Base-by-base conservation (phyloP, 2,888 invertebrate species). In the Ochropleura leucogaster region DNA sequence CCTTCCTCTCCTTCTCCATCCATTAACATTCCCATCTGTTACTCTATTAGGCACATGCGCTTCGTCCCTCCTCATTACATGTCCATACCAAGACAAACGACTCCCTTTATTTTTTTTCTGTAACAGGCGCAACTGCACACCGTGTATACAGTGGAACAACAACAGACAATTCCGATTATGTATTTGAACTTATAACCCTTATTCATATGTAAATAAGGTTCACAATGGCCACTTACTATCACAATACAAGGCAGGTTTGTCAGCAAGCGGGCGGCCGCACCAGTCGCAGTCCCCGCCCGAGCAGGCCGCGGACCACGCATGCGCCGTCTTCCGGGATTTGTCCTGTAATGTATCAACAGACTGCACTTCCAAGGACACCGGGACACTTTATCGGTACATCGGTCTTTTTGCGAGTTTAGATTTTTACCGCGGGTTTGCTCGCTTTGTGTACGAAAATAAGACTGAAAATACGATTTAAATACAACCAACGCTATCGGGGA, bases 211-310 rank as follows among this genome's bases (percentile, higher is more conserved):
- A 0, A 16, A 49, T 60, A 51, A 72, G 20, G 44, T 51, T 0
- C 1, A 64, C 0, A 40, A n/a, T 76, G 0, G 16, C 6, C 4
- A 93, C 98, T 97, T 94, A 98, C 98, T 98, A 94, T 98, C 98
- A 94, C 98, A 98, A 90, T 98, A 98, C n/a, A 98, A 97, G 51
- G 98, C 97, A 7, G 98, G 97, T 92, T 98, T 98, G 95, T 98
- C 98, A 87, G 97, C 97, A 88, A 98, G 97, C 44, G 97, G 97
- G 90, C 98, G 98, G 86, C 97, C 97, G 93, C 98, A 98, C 95
- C 98, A 98, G 94, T 98, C 98, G 92, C 98, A 98, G 87, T 97
- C 96, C 72, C 97, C 97, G 77, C 97, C 97, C 86, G 97, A 96
- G 80, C 97, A 95, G 77, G 97, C 97, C 83, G 97, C 97, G 67